Conservation (phyloP, 1,140 invertebrate species). For the Drosophila sproati region DNA sequence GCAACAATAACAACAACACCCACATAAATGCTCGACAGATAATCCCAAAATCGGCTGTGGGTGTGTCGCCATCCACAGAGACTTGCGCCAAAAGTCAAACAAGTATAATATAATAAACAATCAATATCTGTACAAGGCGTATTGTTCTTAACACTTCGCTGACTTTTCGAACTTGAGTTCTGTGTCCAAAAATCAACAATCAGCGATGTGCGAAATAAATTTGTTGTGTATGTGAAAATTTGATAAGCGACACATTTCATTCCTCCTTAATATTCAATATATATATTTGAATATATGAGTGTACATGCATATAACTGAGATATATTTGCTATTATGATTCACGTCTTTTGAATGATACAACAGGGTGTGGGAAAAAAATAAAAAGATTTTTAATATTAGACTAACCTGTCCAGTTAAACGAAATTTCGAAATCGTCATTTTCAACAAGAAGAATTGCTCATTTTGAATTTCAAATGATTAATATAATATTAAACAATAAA, state of each 20-base stretch:
- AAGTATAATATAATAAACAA: conserved; percentile 64
- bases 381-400: no score
- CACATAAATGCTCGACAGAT: conserved; percentile 40
- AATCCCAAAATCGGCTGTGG: conserved; percentile 55
- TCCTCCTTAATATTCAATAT: no score
- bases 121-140: conserved; percentile 51
- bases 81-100: conserved; percentile 49
- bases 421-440: neutral
- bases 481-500: neutral
- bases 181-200: conserved; percentile 45
- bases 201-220: conserved; percentile 54
- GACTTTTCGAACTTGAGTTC: conserved; percentile 54
- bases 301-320: no score
- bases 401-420: no score
- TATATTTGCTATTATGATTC: no score
- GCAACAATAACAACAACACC: conserved; percentile 21
- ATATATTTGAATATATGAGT: no score
- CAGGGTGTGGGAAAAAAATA: no score
- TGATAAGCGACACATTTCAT: conserved; percentile 1
- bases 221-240: conserved; percentile 3
- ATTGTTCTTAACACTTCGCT: conserved; percentile 33
- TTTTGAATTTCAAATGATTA: no score
- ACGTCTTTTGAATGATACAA: no score
- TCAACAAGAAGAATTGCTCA: neutral
- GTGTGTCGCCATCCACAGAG: conserved; percentile 45